Evolutionary conservation across 2,113 vertebrate genomes (phyloP).

Genomic region (Lamprotornis superbus): DNA sequence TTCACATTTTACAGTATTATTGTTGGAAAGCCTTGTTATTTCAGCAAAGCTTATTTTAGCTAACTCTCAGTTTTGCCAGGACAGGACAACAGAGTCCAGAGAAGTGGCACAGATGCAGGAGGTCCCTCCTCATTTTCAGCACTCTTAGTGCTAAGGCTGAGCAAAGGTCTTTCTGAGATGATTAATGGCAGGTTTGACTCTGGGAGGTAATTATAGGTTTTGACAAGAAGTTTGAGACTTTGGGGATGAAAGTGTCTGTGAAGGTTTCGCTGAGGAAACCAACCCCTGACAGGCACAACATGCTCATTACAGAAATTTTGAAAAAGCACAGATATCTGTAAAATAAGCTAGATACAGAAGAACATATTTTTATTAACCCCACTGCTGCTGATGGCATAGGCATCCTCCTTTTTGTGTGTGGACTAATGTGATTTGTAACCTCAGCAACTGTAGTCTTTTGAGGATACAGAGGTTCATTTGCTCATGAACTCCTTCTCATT

Average conservation of each 20-base stretch:
- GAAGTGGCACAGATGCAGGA: neutral
- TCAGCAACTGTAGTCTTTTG: neutral
- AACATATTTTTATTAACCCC: conserved; percentile 49
- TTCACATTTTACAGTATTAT: neutral
- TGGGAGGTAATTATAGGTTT: conserved; percentile 66
- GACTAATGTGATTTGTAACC: neutral
- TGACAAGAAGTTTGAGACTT: conserved; percentile 68
- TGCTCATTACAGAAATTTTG: conserved; percentile 69
- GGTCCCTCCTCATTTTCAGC: conserved; percentile 38
- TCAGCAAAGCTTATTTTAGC: conserved; percentile 18
- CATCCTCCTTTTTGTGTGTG: neutral
- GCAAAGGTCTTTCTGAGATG: conserved; percentile 51
- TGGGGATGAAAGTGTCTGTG: conserved; percentile 65
- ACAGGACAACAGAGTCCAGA: conserved; percentile 19
- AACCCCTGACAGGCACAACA: conserved; percentile 68
- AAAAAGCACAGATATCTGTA: conserved; percentile 53
- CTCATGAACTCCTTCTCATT: neutral
- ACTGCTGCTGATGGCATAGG: neutral
- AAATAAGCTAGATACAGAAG: conserved; percentile 39
- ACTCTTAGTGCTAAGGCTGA: conserved; percentile 31
- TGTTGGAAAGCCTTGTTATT: conserved; percentile 22
- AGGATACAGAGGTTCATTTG: neutral
- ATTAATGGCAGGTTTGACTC: conserved; percentile 69
- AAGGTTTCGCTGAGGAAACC: conserved; percentile 66
- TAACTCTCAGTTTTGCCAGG: conserved; percentile 4